A percentile compares a stretch with the other conserved stretches of the same genome.
Conservation (phyloP, 2,113 vertebrate species). For the Craseonycteris thonglongyai region DNA sequence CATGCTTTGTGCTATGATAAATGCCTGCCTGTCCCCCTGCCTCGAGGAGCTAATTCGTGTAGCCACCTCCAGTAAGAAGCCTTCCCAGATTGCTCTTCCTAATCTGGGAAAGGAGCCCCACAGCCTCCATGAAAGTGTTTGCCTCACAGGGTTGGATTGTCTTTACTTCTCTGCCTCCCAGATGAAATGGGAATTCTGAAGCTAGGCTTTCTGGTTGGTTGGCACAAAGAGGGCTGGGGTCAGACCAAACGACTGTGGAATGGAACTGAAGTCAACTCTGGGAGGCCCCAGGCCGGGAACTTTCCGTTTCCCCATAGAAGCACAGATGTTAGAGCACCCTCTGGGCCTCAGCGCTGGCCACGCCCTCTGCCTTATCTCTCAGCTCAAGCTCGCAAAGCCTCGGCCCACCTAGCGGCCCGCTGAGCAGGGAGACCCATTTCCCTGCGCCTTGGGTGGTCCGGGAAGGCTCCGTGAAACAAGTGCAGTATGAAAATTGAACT, state of each 20-base stretch:
- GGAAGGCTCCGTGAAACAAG: neutral
- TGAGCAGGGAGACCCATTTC: neutral
- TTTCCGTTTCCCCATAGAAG: neutral
- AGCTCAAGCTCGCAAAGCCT: fast-evolving
- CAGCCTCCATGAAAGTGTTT: neutral
- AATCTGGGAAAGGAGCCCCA: neutral
- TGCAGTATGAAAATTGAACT: slow-evolving; percentile 24
- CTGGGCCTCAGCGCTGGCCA: neutral
- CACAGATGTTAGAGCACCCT: neutral
- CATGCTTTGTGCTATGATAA: neutral
- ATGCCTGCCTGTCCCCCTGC: too few species aligned
- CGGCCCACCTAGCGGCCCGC: neutral
- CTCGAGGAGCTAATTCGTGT: neutral
- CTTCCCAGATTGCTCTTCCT: neutral
- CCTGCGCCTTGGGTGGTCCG: neutral
- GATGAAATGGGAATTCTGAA: neutral
- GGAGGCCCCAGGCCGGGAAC: neutral
- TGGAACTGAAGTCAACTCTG: neutral
- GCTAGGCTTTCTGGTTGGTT: neutral
- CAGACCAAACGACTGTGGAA: neutral
- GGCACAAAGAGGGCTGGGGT: neutral
- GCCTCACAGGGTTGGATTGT: neutral
- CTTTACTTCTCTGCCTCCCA: neutral
- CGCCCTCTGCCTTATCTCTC: slow-evolving; percentile 3
- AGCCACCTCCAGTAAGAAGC: neutral